These are phyloP conservation scores for Lacanobia oleracea DNA, from an alignment of 2,888 invertebrate genomes.

Conservation along the genomic window DNA sequence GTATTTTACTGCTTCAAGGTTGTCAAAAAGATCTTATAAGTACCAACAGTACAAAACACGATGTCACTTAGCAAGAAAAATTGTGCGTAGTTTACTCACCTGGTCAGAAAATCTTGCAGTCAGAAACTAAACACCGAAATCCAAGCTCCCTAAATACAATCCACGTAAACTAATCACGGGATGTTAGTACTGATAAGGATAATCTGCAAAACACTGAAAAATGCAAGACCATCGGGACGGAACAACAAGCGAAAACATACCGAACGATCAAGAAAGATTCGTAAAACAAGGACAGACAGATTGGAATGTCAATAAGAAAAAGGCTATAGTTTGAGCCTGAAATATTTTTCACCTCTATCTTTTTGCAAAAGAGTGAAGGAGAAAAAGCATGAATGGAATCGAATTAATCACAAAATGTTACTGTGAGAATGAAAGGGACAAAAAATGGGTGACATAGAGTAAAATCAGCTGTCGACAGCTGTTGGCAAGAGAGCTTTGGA, in stretches of 20 bases:
- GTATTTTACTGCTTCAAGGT: constrained; percentile 84
- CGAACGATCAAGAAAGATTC: constrained; percentile 65
- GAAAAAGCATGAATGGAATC: constrained; percentile 36
- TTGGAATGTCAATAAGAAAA: constrained; percentile 34
- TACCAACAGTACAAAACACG: constrained; percentile 67
- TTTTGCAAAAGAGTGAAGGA: constrained; percentile 24
- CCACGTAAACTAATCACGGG: constrained; percentile 76
- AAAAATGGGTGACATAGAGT: constrained; percentile 68
- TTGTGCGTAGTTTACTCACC: constrained; percentile 86
- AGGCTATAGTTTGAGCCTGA: constrained; percentile 51
- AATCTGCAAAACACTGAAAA: constrained; percentile 81
- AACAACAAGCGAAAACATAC: constrained; percentile 84
- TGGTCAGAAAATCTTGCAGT: constrained; percentile 67
- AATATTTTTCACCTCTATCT: constrained; percentile 49
- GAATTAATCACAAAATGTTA: constrained; percentile 1
- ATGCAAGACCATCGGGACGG: constrained; percentile 79
- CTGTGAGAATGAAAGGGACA: constrained; percentile 63
- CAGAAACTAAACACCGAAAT: constrained; percentile 73
- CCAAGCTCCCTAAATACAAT: constrained; percentile 72
- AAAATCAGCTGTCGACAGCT: constrained; percentile 86
- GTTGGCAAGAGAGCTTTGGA: constrained; percentile 60
- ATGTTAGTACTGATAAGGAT: constrained; percentile 74
- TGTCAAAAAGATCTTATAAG: constrained; percentile 81
- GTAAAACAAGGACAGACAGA: constrained; percentile 63
- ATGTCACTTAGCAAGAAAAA: constrained; percentile 78